A percentile compares a stretch with the other conserved stretches of the same genome.
Conservation (phyloP, 2,888 invertebrate genomes). For the Polymixis lichenea region DNA sequence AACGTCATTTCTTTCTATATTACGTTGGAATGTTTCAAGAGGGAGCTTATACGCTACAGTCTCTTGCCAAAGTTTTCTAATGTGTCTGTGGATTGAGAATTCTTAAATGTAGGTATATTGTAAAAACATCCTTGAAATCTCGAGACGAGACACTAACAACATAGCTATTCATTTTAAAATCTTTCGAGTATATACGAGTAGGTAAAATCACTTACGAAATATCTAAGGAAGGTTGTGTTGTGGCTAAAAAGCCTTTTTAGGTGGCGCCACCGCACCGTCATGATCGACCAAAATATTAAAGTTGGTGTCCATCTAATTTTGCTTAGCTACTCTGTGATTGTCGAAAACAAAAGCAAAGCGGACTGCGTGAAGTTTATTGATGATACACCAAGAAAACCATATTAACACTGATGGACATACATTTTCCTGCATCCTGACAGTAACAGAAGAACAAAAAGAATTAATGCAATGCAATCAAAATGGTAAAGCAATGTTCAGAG, state of each 20-base stretch:
- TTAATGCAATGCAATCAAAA: background rate
- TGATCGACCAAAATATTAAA: background rate
- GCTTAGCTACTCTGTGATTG: background rate
- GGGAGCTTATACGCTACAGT: constrained; percentile 35
- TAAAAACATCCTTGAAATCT: background rate
- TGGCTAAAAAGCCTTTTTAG: too few relatives aligned
- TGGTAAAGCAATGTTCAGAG: background rate
- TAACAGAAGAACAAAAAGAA: background rate
- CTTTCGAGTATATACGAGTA: background rate
- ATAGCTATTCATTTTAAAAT: background rate
- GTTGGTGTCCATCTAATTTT: background rate
- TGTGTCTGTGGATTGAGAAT: background rate
- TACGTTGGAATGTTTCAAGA: constrained; percentile 64
- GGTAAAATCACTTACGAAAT: background rate
- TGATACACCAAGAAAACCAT: background rate
- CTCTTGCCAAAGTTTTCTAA: constrained; percentile 18
- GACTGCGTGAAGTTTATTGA: background rate
- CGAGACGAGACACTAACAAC: background rate
- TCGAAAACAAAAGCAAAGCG: background rate
- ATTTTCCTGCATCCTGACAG: background rate
- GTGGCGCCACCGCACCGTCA: too few relatives aligned
- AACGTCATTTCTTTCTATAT: constrained; percentile 80
- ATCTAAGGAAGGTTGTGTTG: too few relatives aligned
- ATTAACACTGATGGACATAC: background rate
- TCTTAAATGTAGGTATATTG: background rate